Evolutionary conservation across 2,797 vertebrate genomes (phyloP), one percentile per base, ranked within the genome.

Genomic region (Enteromius afrohamiltoni): DNA sequence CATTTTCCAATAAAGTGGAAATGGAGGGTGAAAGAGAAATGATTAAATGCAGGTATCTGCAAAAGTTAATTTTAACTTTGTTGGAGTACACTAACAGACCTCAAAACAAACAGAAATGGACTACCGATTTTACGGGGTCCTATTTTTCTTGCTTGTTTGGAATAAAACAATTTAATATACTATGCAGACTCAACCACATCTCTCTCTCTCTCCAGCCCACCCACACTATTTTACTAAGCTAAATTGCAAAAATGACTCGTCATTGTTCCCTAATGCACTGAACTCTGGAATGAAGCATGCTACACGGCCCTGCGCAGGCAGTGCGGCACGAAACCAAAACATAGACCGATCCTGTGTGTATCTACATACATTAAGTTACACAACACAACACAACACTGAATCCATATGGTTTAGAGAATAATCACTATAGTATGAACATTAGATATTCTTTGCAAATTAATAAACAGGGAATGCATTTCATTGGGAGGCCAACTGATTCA

Each of bases 181-280:
- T 29, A 31, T 49, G 45, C 3, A 10, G 6, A 73, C 11, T 23
- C 40, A 71, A 37, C 29, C 1, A 11, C 34, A 37, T 4, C 26
- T 16, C 6, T 37, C 16, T 1, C 69, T 1, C 31, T 67, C 69
- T 71, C 13, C 5, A 49, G n/a, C 29, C 69, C 68, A 71, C 69
- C 69, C 69, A 49, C 69, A 29, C 42, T 26, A 10, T 71, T 71
- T 45, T 47, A 71, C 40, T 71, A 19, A 26, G 49, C 69, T 26
- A 49, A 47, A 71, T 26, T 71, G 40, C 69, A 71, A 71, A 70
- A 47, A 49, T 8, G 13, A 71, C 40, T 45, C 2, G 40, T 70
- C 68, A 42, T 40, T 68, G 65, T 40, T 68, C 19, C 19, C 37
- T 70, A 70, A 70, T 71, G 40, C 69, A 49, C 42, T 49, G 42